A percentile compares a stretch with the other conserved stretches of the same genome.
Conservation (phyloP, 2,113 vertebrate genomes). For the Orycteropus afer region DNA sequence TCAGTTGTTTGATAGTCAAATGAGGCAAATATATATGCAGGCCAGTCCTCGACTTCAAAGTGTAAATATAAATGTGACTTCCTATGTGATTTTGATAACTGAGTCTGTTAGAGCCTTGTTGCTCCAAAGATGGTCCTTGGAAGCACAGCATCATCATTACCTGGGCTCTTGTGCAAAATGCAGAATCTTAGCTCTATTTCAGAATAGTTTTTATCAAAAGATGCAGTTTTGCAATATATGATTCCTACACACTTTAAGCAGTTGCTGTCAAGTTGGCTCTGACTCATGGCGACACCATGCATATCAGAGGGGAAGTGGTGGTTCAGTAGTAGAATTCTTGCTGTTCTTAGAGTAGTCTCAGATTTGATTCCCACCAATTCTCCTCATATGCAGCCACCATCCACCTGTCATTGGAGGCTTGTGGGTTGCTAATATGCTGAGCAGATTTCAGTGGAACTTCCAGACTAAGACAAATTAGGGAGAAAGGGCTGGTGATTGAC, state of each 20-base stretch:
- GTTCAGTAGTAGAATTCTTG: no score
- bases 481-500: no score
- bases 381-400: no score
- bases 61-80: neutral
- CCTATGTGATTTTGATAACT: neutral
- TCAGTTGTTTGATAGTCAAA: neutral
- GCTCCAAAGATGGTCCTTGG: neutral
- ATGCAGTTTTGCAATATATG: neutral
- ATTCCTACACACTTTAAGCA: neutral
- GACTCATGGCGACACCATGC: no score
- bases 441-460: no score
- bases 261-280: no score
- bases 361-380: no score
- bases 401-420: no score
- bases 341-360: no score
- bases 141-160: neutral
- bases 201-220: neutral
- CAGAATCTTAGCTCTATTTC: neutral
- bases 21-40: neutral
- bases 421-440: no score
- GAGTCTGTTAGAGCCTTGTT: neutral
- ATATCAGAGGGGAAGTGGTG: no score
- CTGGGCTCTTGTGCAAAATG: neutral
- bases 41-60: neutral
- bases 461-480: no score